Evolutionary conservation across 2,888 invertebrate genomes (phyloP).

Genomic region (Buathra laborator): DNA sequence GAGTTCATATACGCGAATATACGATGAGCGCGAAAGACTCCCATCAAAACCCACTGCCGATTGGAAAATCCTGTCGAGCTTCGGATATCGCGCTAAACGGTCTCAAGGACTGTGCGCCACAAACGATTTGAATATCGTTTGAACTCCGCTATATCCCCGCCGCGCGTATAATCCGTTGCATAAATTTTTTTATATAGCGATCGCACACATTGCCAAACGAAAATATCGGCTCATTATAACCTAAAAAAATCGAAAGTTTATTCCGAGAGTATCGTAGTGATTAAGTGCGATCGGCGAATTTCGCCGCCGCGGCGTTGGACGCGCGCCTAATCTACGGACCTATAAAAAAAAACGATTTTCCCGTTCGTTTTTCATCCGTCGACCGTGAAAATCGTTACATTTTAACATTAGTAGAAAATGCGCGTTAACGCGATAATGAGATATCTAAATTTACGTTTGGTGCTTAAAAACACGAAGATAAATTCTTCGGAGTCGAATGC

Average conservation of each 20-base stretch:
- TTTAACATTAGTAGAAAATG: neutral
- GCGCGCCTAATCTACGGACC: constrained; percentile 23
- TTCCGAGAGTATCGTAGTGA: constrained; percentile 22
- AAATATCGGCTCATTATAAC: neutral
- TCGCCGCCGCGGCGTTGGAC: neutral
- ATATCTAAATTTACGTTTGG: neutral
- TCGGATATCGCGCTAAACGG: constrained; percentile 29
- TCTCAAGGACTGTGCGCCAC: constrained; percentile 43
- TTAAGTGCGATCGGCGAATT: constrained; percentile 48
- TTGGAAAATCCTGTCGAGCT: constrained; percentile 33
- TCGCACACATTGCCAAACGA: constrained; percentile 6
- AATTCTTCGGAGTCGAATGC: neutral
- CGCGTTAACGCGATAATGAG: neutral
- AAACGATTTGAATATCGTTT: constrained; percentile 55
- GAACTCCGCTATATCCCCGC: neutral
- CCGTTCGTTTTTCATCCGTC: neutral
- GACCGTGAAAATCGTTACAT: neutral
- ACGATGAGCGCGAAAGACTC: neutral
- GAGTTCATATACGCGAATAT: too few species aligned
- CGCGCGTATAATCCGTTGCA: neutral
- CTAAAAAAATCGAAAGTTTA: constrained; percentile 46
- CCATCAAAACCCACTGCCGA: constrained; percentile 11
- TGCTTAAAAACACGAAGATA: neutral
- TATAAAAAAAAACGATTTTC: neutral
- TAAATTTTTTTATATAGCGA: neutral